Conservation (phyloP, 1,140 invertebrate genomes). For the Spodoptera frugiperda region DNA sequence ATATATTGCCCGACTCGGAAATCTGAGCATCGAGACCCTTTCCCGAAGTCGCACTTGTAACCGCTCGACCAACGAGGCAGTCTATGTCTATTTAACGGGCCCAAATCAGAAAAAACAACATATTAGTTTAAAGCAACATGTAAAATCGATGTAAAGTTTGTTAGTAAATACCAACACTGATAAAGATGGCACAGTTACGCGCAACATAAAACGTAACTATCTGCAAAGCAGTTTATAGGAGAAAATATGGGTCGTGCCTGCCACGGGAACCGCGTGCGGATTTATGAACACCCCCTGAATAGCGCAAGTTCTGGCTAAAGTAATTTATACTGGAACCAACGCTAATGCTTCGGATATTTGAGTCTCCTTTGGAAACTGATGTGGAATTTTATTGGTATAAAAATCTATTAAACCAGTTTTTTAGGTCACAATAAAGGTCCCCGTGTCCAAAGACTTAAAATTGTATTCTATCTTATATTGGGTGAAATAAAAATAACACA, state of each 20-base stretch:
- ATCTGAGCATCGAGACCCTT: too few species aligned
- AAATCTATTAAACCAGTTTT: too few species aligned
- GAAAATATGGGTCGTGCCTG: constrained; percentile 29
- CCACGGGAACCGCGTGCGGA: constrained; percentile 18
- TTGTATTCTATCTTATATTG: too few species aligned
- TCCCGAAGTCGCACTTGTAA: too few species aligned
- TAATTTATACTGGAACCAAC: constrained; percentile 32
- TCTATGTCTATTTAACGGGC: too few species aligned
- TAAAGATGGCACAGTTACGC: constrained; percentile 16
- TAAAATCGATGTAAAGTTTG: not conserved
- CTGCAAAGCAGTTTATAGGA: constrained; percentile 21
- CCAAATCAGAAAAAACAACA: too few species aligned
- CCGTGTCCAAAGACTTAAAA: too few species aligned
- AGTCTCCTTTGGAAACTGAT: not conserved
- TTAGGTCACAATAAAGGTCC: too few species aligned
- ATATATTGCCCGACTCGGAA: too few species aligned
- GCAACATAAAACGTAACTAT: constrained; percentile 25
- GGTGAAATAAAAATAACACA: too few species aligned
- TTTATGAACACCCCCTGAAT: constrained; percentile 33
- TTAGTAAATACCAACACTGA: not conserved
- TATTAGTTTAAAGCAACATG: too few species aligned
- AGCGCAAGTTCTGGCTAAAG: not conserved
- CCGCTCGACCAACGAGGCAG: too few species aligned
- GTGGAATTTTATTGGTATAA: not conserved
- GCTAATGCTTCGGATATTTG: constrained; percentile 15